These are phyloP conservation scores for Vipera ursinii DNA, from an alignment of 2,797 vertebrate genomes.

Conservation along the genomic window DNA sequence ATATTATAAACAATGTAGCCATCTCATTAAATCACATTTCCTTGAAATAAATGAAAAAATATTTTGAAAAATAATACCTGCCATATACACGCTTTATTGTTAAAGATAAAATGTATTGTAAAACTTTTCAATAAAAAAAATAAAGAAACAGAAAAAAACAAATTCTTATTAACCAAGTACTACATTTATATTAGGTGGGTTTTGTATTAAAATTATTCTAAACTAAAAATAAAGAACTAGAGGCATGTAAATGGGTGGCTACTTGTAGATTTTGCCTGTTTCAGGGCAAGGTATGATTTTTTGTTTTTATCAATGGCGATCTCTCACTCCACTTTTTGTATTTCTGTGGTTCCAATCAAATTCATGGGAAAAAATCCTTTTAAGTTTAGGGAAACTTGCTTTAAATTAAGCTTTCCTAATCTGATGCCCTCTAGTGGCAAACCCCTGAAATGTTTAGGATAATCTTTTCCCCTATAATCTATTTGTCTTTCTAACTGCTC, in stretches of 20 bases:
- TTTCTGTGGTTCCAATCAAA: not conserved
- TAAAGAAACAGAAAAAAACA: too few relatives aligned
- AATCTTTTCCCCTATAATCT: not conserved
- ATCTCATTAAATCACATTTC: not conserved
- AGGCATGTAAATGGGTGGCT: not conserved
- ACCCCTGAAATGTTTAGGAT: not conserved
- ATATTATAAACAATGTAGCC: not conserved
- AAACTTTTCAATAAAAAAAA: too few relatives aligned
- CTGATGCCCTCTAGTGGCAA: not conserved
- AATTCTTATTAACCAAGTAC: not conserved
- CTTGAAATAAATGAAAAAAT: not conserved
- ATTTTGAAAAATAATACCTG: not conserved
- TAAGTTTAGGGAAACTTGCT: not conserved
- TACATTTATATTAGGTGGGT: not conserved
- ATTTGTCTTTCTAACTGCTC: not conserved
- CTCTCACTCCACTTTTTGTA: not conserved
- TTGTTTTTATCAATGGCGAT: not conserved
- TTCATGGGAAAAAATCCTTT: not conserved
- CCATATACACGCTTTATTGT: not conserved
- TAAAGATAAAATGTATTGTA: too few relatives aligned
- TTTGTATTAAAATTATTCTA: not conserved
- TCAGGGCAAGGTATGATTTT: not conserved
- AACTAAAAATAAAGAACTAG: not conserved
- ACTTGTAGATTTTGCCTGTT: not conserved
- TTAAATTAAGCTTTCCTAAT: not conserved